phyloP scores from a whole-genome alignment of 2,113 vertebrate genomes.

The Rhynchomys soricoides region DNA sequence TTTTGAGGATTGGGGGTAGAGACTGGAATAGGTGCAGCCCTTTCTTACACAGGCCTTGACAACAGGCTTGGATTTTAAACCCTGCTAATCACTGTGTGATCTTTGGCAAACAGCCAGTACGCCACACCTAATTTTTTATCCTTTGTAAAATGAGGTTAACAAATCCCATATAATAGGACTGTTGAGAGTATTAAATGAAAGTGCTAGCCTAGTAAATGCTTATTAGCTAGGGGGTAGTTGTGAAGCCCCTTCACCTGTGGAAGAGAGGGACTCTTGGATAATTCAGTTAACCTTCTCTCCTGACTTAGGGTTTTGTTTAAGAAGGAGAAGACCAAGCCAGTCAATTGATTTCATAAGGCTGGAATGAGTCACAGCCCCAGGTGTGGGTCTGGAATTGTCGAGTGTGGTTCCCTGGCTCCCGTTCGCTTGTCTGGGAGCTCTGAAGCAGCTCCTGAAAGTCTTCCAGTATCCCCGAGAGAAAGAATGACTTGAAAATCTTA shows the following conservation, averaged over 20 bases:
- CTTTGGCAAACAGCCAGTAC: neutral
- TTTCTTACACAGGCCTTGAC: neutral
- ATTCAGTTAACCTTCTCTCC: slow-evolving; percentile 37
- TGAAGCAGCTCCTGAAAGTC: neutral
- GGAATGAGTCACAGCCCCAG: slow-evolving; percentile 54
- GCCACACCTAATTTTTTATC: neutral
- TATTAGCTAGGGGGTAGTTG: neutral
- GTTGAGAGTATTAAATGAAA: neutral
- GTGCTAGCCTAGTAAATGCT: neutral
- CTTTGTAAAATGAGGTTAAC: slow-evolving; percentile 24
- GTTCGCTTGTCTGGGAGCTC: neutral
- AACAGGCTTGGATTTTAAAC: neutral
- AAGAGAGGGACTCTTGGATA: neutral
- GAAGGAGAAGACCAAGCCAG: slow-evolving; percentile 50
- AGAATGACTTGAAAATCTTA: slow-evolving; percentile 29
- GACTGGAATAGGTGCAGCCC: neutral
- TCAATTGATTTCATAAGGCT: slow-evolving; percentile 57
- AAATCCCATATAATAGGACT: neutral
- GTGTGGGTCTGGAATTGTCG: slow-evolving; percentile 3
- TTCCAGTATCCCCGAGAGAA: slow-evolving; percentile 19
- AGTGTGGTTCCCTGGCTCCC: neutral
- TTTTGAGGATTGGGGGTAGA: neutral
- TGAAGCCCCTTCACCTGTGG: neutral
- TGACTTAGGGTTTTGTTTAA: slow-evolving; percentile 40
- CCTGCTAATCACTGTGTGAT: neutral